Evolutionary conservation across 1,140 invertebrate genomes (phyloP).

Genomic region (Berghia stephanieae): DNA sequence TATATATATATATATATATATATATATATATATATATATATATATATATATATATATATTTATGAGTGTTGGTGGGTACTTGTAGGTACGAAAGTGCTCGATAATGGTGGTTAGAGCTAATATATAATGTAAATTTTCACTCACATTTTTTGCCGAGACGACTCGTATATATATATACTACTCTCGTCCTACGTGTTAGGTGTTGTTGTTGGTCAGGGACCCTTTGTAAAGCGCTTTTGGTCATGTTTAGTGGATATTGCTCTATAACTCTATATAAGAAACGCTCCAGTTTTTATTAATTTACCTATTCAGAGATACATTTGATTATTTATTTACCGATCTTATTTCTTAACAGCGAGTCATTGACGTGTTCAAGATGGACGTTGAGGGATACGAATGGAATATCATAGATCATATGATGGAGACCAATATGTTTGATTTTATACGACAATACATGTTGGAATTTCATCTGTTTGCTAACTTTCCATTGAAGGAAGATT

Average conservation of each 20-base stretch:
- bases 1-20: not conserved
- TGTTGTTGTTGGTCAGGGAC: no score
- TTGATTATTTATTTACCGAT: not conserved
- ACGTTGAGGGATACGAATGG: constrained; percentile 54
- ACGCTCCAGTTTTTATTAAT: not conserved
- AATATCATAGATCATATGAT: constrained; percentile 47
- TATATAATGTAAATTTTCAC: no score
- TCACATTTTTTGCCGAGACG: no score
- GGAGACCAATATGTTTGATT: constrained; percentile 28
- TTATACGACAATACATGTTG: constrained; percentile 41
- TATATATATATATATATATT: not conserved
- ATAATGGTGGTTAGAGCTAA: no score
- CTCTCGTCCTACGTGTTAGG: no score
- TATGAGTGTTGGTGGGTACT: no score
- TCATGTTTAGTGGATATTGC: no score
- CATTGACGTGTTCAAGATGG: constrained; percentile 53
- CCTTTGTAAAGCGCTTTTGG: no score
- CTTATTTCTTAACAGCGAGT: constrained; percentile 36
- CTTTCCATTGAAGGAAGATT: constrained; percentile 35
- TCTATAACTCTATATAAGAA: not conserved
- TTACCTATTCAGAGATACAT: not conserved
- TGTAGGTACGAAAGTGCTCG: no score
- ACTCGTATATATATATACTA: not conserved
- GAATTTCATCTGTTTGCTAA: constrained; percentile 46
- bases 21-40: not conserved